Conservation (phyloP, 2,888 invertebrate species). For the Troides aeacus region DNA sequence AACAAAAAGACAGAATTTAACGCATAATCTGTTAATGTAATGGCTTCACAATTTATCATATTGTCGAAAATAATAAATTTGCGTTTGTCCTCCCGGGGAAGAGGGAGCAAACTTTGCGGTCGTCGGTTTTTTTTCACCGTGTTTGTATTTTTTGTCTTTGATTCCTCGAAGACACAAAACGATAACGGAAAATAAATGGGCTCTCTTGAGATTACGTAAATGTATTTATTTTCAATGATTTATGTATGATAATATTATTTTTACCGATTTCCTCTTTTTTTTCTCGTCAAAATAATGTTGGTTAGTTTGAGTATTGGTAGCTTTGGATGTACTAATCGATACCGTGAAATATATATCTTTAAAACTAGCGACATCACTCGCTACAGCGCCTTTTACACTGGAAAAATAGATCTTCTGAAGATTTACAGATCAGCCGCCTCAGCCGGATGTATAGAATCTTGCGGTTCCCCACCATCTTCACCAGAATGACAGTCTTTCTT, state of each 20-base stretch:
- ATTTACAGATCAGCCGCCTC: no score
- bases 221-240: neutral
- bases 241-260: neutral
- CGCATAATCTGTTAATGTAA: neutral
- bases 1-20: no score
- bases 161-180: conserved; percentile 19
- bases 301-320: neutral
- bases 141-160: conserved; percentile 16
- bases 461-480: no score
- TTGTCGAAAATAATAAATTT: conserved; percentile 22
- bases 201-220: conserved; percentile 18
- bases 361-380: no score
- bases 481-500: no score
- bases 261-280: neutral
- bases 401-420: no score
- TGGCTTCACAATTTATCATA: conserved; percentile 7
- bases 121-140: conserved; percentile 10
- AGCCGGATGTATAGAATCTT: no score
- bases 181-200: conserved; percentile 22
- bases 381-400: no score
- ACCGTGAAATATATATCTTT: no score
- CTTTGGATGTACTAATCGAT: no score
- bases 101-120: conserved; percentile 21
- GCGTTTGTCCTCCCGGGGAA: conserved; percentile 12
- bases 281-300: neutral